Conservation (phyloP, 2,888 invertebrate species). For the Blastobasis lacticolella region DNA sequence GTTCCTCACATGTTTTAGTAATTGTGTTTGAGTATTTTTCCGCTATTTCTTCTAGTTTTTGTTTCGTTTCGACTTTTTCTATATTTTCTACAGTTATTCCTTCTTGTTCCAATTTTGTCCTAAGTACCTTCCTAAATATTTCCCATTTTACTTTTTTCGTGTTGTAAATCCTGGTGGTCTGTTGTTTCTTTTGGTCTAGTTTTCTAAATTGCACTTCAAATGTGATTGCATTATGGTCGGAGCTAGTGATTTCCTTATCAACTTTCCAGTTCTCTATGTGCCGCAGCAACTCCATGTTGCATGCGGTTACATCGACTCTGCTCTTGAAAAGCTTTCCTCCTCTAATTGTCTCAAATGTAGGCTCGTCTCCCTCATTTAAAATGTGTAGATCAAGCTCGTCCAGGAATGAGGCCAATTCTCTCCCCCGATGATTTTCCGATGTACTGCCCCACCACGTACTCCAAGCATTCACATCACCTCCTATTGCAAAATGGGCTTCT, state of each 20-base stretch:
- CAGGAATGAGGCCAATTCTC: background rate
- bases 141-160: background rate
- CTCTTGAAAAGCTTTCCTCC: background rate
- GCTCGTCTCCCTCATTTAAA: background rate
- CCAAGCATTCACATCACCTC: conserved; percentile 3
- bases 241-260: background rate
- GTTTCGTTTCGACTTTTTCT: background rate
- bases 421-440: background rate
- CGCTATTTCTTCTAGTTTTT: background rate
- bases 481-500: background rate
- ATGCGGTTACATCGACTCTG: background rate
- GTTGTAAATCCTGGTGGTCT: background rate
- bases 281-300: background rate
- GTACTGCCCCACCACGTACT: conserved; percentile 4
- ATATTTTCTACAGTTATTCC: background rate
- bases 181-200: background rate
- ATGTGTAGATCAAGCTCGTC: background rate
- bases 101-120: background rate
- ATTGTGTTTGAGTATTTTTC: background rate
- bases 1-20: background rate
- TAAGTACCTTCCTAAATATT: background rate
- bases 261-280: background rate
- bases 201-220: background rate
- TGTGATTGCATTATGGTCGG: background rate
- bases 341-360: background rate